Base-by-base conservation (phyloP, 1,140 invertebrate species). In the Acromyrmex echinatior region DNA sequence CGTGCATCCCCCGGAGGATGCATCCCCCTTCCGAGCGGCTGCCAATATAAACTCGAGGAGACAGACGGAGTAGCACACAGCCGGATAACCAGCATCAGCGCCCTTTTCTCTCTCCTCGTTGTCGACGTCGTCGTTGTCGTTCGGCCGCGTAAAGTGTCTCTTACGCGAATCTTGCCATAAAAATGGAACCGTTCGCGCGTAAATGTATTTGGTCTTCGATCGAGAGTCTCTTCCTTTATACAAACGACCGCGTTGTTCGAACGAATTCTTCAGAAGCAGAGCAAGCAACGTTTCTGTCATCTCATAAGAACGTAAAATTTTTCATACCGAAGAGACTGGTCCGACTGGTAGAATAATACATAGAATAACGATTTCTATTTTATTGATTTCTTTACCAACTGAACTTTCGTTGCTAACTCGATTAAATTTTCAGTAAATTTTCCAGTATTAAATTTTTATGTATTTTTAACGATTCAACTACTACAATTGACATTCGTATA, bases 41-140 rank as follows among this genome's bases (percentile, higher is more conserved):
- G 81, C 66, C 71, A 51, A 79, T 86, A 86, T 79, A 88, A 87
- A 84, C 81, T 87, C 74, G 74, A 53, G 18, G 18, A 68, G 39
- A 58, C 39, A 74, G 70, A 82, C 68, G 28, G 28, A 35, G 53
- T 21, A 71, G 80, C 21, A 60, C 2, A 31, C 45, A 39, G 28
- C 80, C 39, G 56, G 70, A 62, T 84, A 76, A 84, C 56, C 80
- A 14, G 80, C 56, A 70, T 80, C 63, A 51, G 63, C 78, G 63
- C 68, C 68, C 21, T 74, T 62, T 74, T 60, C 39, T 39, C 58
- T 9, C 66, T 14, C 14, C 16, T 25, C 66, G 35, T 60, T 45
- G 80, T 84, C 63, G 78, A 25, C 49, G 14, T 56, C 56, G 12
- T 45, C 58, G 45, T 62, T 74, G 68, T 60, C 80, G 56, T 62